Base-by-base conservation (phyloP, 2,888 invertebrate genomes). In the Flexamia atlantica region DNA sequence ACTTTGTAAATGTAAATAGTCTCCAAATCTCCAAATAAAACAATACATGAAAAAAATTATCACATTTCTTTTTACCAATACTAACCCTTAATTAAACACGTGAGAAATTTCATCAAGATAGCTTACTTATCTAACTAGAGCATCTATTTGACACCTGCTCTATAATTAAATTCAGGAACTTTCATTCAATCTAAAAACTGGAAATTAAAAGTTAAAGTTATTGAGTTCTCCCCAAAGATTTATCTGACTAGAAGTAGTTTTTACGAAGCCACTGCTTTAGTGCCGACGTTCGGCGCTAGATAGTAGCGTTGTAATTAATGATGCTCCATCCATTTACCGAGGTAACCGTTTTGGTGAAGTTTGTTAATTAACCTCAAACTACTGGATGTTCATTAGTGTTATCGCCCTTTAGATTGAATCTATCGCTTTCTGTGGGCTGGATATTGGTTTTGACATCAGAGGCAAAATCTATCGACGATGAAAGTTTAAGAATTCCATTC, bases 261-360 rank as follows among this genome's bases (percentile, higher is more conserved):
- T 64, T 53, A 53, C 64, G 3, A 30, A 30, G 53, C 64, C 64
- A 1, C 64, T 28, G 64, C 12, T 25, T 57, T 64, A 64, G 64
- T 30, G 53, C 53, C 53, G 53, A 53, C 53, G 10, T 53, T 14
- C 53, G 10, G 4, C 64, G 64, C 28, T 64, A 64, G 64, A 64
- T 64, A 64, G 64, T 14, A 4, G 20, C 53, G 12, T 17, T 23
- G 64, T 64, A 64, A 64, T 64, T 64, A 64, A 64, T 64, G 64
- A 10, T 30, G 64, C 64, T 30, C 64, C 28, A 30, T 64, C 64
- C 30, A 64, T 64, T 64, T 64, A 64, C 64, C 14, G 64, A 64
- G 64, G 64, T 64, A 64, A 64, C 64, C 64, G 64, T 64, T 64
- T 64, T 64, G 64, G 64, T 64, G 64, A 64, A 64, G 64, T 64